A percentile compares a stretch with the other conserved stretches of the same genome.
phyloP scores from a whole-genome alignment of 2,888 invertebrate species.

The Ectemnius cavifrons region DNA sequence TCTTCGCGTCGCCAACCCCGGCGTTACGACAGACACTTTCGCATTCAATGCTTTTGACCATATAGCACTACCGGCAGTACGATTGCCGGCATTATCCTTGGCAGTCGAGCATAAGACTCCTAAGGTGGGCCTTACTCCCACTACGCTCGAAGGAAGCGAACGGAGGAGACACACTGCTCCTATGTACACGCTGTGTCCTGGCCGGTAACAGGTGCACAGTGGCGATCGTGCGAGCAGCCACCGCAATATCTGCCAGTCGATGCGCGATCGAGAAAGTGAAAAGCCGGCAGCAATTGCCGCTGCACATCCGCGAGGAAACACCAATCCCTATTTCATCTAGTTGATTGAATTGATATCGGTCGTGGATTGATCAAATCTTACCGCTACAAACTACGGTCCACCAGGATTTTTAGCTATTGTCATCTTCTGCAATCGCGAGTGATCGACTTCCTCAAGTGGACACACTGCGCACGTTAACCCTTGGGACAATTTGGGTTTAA shows the following conservation, averaged over 20 bases:
- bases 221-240: constrained; percentile 57
- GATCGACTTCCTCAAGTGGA: not conserved
- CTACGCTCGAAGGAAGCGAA: constrained; percentile 46
- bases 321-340: not conserved
- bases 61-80: too few species aligned
- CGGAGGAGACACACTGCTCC: constrained; percentile 33
- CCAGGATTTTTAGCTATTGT: not conserved
- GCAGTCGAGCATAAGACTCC: not conserved
- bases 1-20: too few species aligned
- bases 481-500: not conserved
- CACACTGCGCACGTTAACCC: not conserved
- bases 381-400: not conserved
- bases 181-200: constrained; percentile 37
- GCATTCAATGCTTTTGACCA: too few species aligned
- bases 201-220: constrained; percentile 61
- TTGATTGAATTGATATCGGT: not conserved
- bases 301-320: constrained; percentile 13
- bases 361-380: not conserved
- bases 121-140: constrained; percentile 57
- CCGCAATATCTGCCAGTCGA: constrained; percentile 57
- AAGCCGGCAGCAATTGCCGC: constrained; percentile 40
- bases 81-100: constrained; percentile 1
- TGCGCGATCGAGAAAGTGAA: constrained; percentile 61
- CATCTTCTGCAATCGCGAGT: not conserved
- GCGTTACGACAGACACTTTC: too few species aligned